Evolutionary conservation across 2,113 vertebrate species (phyloP).

Genomic region (Falcunculus frontatus): DNA sequence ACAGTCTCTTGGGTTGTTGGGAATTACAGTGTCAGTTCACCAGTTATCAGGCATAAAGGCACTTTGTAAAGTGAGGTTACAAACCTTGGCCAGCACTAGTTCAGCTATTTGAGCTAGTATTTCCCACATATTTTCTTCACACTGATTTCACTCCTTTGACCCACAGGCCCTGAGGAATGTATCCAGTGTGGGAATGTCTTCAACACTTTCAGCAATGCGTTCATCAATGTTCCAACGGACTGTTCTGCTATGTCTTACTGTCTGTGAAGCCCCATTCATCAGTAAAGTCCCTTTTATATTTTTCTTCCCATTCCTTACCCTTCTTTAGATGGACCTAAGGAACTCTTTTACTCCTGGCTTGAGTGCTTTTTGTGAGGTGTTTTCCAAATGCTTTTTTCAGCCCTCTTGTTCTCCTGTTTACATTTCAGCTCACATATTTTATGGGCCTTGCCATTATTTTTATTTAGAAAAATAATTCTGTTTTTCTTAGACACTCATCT

Average conservation of each 20-base stretch:
- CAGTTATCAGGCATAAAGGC: not conserved
- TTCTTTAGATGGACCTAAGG: not conserved
- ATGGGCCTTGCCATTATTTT: not conserved
- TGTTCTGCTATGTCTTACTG: not conserved
- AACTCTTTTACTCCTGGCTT: not conserved
- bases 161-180: not conserved
- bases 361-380: not conserved
- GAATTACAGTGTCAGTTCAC: not conserved
- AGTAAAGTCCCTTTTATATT: not conserved
- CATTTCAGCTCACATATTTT: not conserved
- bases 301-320: not conserved
- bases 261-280: not conserved
- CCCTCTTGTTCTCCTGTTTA: not conserved
- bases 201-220: not conserved
- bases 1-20: not conserved
- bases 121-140: not conserved
- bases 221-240: not conserved
- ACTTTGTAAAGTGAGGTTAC: not conserved
- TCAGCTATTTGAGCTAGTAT: not conserved
- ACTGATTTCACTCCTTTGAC: not conserved
- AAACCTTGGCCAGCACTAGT: not conserved
- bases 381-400: not conserved
- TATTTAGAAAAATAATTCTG: not conserved
- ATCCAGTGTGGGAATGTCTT: not conserved
- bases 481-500: not conserved